phyloP scores from a whole-genome alignment of 1,140 invertebrate species.

The Bicyclus anynana region DNA sequence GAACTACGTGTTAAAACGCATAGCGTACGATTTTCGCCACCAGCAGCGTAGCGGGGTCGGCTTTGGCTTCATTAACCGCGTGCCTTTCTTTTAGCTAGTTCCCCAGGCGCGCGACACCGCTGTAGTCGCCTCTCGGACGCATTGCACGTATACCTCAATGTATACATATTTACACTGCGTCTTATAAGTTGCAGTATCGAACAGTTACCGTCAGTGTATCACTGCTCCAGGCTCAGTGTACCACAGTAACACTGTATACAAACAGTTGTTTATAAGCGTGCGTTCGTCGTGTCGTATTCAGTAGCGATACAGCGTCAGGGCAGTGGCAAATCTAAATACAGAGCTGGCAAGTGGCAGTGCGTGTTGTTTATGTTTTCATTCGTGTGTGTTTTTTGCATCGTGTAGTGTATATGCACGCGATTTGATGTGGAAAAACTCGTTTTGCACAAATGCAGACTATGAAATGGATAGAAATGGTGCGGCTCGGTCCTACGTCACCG shows the following conservation, averaged over 20 bases:
- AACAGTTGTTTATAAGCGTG: constrained; percentile 60
- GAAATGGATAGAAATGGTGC: constrained; percentile 71
- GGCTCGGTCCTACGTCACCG: constrained; percentile 50
- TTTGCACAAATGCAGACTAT: constrained; percentile 61
- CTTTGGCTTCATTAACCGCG: constrained; percentile 31
- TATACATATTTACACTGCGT: constrained; percentile 25
- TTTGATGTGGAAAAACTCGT: constrained; percentile 34
- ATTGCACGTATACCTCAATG: constrained; percentile 22
- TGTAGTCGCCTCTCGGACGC: constrained; percentile 36
- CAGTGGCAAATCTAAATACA: constrained; percentile 52
- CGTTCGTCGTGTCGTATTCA: constrained; percentile 37
- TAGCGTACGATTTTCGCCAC: constrained; percentile 19
- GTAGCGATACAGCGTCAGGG: constrained; percentile 28
- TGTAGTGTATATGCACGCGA: constrained; percentile 27
- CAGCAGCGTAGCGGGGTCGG: constrained; percentile 35
- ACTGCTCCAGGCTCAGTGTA: constrained; percentile 26
- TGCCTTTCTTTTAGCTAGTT: constrained; percentile 54
- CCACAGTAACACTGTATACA: constrained; percentile 31
- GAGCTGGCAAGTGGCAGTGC: constrained; percentile 46
- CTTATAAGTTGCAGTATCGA: constrained; percentile 28
- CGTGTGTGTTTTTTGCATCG: constrained; percentile 21
- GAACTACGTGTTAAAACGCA: neutral
- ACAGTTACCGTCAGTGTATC: constrained; percentile 34
- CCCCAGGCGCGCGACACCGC: constrained; percentile 40
- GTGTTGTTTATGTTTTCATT: constrained; percentile 40